phyloP scores from a whole-genome alignment of 2,113 vertebrate species.

The Raja brachyura region DNA sequence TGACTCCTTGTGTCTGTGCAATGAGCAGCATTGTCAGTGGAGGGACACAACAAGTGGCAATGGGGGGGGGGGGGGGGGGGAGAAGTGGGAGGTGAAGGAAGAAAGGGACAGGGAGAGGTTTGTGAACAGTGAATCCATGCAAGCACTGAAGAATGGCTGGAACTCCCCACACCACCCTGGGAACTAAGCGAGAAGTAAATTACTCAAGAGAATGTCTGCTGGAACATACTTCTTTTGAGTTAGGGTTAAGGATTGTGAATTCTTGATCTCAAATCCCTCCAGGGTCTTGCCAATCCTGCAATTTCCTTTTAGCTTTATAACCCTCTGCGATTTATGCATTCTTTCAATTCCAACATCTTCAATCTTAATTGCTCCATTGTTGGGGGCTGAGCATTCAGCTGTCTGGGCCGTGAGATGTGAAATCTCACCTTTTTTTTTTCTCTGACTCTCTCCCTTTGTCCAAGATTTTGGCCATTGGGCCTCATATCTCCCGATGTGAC shows the following conservation, averaged over 20 bases:
- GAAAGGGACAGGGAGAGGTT: background rate
- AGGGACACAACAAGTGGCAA: background rate
- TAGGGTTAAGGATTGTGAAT: background rate
- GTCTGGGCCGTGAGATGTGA: too few species aligned
- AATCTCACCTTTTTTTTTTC: background rate
- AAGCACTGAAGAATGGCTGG: background rate
- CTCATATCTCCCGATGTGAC: background rate
- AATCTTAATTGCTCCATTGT: too few species aligned
- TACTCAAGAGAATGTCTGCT: too few species aligned
- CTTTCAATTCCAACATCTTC: background rate
- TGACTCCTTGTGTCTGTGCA: background rate
- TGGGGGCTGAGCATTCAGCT: too few species aligned
- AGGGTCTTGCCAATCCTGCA: background rate
- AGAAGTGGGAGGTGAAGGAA: too few species aligned
- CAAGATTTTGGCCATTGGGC: background rate
- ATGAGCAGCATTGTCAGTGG: background rate
- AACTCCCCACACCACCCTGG: background rate
- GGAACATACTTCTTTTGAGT: background rate
- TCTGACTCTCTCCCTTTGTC: background rate
- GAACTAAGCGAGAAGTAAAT: background rate
- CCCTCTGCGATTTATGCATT: background rate
- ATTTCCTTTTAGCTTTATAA: background rate
- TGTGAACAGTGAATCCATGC: background rate
- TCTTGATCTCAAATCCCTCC: background rate
- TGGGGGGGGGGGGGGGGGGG: background rate